Evolutionary conservation across 2,113 vertebrate genomes (phyloP), one percentile per base, ranked within the genome.

Genomic region (Perccottus glenii): DNA sequence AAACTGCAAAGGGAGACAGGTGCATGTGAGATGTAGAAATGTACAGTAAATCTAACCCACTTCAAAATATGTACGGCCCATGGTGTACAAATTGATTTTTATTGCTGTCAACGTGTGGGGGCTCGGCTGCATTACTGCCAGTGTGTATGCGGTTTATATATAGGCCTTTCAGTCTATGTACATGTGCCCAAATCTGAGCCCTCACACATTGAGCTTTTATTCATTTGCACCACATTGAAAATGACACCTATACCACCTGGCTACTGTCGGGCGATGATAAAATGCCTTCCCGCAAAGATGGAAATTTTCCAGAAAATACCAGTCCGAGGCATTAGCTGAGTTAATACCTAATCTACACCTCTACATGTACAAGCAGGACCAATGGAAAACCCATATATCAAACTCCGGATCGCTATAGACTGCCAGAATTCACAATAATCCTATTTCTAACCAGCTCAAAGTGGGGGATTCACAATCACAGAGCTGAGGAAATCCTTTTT

Each of bases 261-360:
- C 49, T 70, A 48, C 83, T 83, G 85, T 80, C 71, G 65, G 43
- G 43, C 5, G 55, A 46, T 86, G 80, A 89, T 90, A 78, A 85
- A 89, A 84, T 58, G 80, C 60, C 64, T 66, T 48, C 52, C 67
- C 66, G 43, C 52, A 48, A 53, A 75, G 56, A 76, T 66, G 82
- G 64, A 76, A 79, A 66, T 72, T 87, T 58, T 84, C 56, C 52
- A 74, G 51, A 73, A 65, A 67, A 70, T 63, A 62, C 60, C 55
- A 63, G 32, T 69, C 56, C 57, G 60, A 69, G 59, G 55, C 60
- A 76, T 78, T 83, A 58, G 72, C 60, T 11, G 35, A 73, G 58
- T 72, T 81, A 87, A 80, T 81, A 77, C 74, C 57, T 52, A 51
- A 81, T 70, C 73, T 73, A 45, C 67, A 78, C 71, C 70, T 81